Percentiles rank a stretch among this genome's conserved stretches.
These are phyloP conservation scores for Carpatolechia fugitivella DNA, from an alignment of 2,888 invertebrate species.

Conservation along the genomic window DNA sequence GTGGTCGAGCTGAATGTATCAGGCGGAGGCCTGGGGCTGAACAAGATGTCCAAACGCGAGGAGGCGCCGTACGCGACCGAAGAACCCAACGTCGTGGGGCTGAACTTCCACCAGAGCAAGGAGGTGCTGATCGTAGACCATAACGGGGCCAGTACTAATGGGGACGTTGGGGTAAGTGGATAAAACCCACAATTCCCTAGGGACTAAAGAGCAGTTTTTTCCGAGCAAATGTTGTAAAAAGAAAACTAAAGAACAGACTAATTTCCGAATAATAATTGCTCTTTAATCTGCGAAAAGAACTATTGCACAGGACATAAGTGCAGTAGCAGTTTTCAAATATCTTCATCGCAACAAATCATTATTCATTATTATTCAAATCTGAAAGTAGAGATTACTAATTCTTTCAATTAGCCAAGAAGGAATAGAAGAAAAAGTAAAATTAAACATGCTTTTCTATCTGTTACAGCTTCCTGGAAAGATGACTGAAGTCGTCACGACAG, in stretches of 20 bases:
- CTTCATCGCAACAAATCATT: no score
- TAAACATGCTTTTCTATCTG: not conserved
- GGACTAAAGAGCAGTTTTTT: no score
- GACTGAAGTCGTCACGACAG: constrained; percentile 69
- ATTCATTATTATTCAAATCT: no score
- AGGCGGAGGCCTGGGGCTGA: constrained; percentile 88
- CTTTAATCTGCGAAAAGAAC: no score
- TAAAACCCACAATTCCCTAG: not conserved
- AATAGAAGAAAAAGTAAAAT: no score
- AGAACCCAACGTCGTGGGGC: constrained; percentile 91
- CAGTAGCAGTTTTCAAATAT: no score
- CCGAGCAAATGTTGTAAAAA: no score
- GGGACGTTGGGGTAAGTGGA: constrained; percentile 44
- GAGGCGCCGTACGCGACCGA: constrained; percentile 91
- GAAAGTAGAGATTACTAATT: no score
- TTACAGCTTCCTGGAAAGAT: constrained; percentile 74
- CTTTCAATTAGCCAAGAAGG: no score
- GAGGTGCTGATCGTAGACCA: constrained; percentile 89
- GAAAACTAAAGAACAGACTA: no score
- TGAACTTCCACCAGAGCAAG: constrained; percentile 95
- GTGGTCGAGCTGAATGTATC: constrained; percentile 83
- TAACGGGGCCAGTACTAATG: constrained; percentile 77
- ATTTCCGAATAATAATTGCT: no score
- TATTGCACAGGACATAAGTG: no score
- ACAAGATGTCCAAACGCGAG: constrained; percentile 90